Percentiles rank a stretch among this genome's conserved stretches.
These are phyloP conservation scores for Polietes domitor DNA, from an alignment of 2,888 invertebrate genomes.

Conservation along the genomic window DNA sequence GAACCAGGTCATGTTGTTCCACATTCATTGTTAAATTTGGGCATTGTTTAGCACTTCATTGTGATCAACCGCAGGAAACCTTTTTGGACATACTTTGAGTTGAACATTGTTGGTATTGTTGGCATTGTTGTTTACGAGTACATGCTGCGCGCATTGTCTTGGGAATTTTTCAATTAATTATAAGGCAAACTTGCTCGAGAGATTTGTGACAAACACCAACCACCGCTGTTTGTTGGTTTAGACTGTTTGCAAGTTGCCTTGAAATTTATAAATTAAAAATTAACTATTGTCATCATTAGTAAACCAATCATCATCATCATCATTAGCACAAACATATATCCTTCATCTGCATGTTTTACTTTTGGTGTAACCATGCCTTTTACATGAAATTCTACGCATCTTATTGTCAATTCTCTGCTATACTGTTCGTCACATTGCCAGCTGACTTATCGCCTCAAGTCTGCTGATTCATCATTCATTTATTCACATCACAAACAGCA, in stretches of 20 bases:
- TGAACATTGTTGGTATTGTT: background rate
- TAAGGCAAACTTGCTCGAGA: background rate
- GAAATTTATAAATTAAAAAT: background rate
- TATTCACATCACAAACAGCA: background rate
- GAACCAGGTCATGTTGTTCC: no score
- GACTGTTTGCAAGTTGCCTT: background rate
- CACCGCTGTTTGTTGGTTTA: background rate
- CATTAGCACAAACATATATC: background rate
- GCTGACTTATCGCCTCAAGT: no score
- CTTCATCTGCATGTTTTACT: background rate
- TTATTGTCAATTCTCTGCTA: background rate
- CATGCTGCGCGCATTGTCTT: no score
- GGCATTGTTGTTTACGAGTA: background rate
- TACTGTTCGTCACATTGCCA: no score
- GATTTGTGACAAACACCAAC: background rate
- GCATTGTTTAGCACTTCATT: background rate
- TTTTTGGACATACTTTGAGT: background rate
- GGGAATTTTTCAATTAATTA: background rate
- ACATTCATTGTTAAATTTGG: no score
- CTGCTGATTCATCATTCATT: conserved; percentile 1
- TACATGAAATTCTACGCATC: background rate
- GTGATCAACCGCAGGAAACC: background rate
- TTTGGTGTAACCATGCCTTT: background rate
- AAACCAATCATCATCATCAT: background rate
- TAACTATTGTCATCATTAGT: background rate